Base-by-base conservation (phyloP, 2,113 vertebrate genomes). In the Odontesthes bonariensis region DNA sequence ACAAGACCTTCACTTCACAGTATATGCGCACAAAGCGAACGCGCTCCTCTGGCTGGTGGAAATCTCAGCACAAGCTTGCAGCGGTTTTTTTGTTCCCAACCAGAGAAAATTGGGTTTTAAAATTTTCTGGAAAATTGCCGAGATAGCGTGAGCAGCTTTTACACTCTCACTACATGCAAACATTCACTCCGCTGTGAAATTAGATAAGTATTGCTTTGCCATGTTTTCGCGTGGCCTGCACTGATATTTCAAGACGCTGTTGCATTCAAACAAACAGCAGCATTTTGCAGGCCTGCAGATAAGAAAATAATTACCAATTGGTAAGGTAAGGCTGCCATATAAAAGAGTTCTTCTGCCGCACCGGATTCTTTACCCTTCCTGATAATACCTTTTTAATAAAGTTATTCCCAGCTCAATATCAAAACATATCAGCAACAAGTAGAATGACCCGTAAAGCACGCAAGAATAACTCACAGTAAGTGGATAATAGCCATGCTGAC, bases 1-100 rank as follows among this genome's bases (percentile, higher is more conserved):
- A 88, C 86, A 71, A 84, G 86, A 82, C 84, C 86, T 89, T 90
- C 88, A 89, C 85, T 88, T 86, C 66, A 54, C 83, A 77, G 68
- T 73, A 51, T 78, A 61, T 58, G 69, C 51, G 62, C 60, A 38
- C 58, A 76, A 58, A 77, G 80, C 69, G 17, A 79, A 68, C 79
- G 60, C 46, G 38, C 40, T 55, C 42, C 56, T 55, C 46, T 40
- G 61, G 20, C 35, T 73, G 20, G 54, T 58, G 56, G 10, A 69
- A 46, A 57, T 35, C 19, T 33, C 67, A 58, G n/a, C 47, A 38
- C 11, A 2, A 46, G 33, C 42, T 31, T 10, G 32, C 10, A 17
- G 44, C 32, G 7, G 20, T 10, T 55, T 71, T 6, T 49, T 38
- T 38, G 1, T 35, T 40, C 49, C 9, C 23, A 46, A 56, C 33